phyloP scores from a whole-genome alignment of 1,140 invertebrate species.

The Bombus confusus region DNA sequence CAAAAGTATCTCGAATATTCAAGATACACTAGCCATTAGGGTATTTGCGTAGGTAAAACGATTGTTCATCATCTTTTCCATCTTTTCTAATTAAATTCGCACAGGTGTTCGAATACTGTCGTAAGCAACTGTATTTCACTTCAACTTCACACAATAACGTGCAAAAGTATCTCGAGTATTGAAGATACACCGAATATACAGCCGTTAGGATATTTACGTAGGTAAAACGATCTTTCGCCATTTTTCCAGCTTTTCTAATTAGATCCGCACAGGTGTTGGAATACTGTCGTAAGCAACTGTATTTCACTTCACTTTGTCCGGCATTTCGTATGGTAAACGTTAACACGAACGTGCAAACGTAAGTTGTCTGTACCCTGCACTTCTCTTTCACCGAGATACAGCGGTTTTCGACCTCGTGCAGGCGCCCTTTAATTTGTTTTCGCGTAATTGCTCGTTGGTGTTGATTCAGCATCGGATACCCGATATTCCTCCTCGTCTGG shows the following conservation, averaged over 20 bases:
- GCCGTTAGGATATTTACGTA: too few relatives aligned
- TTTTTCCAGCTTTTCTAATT: too few relatives aligned
- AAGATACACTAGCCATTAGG: too few relatives aligned
- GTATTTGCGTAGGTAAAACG: too few relatives aligned
- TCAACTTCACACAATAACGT: too few relatives aligned
- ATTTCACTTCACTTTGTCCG: neutral
- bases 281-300: neutral
- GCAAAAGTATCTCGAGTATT: too few relatives aligned
- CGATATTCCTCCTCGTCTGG: slow-evolving; percentile 2
- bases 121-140: neutral
- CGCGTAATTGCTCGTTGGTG: slow-evolving; percentile 20
- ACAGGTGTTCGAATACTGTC: neutral
- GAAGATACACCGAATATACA: too few relatives aligned
- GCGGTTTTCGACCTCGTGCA: neutral
- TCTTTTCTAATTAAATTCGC: neutral
- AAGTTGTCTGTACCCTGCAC: neutral
- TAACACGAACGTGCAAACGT: neutral
- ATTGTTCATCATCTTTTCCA: too few relatives aligned
- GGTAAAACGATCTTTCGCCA: too few relatives aligned
- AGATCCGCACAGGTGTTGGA: neutral
- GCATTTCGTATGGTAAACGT: neutral
- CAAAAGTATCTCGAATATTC: too few relatives aligned
- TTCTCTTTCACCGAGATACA: neutral
- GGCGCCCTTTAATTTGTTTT: slow-evolving; percentile 31
- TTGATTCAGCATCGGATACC: slow-evolving; percentile 13